These are phyloP conservation scores for Pseudoatta argentina DNA, from an alignment of 1,140 invertebrate species.

Conservation along the genomic window DNA sequence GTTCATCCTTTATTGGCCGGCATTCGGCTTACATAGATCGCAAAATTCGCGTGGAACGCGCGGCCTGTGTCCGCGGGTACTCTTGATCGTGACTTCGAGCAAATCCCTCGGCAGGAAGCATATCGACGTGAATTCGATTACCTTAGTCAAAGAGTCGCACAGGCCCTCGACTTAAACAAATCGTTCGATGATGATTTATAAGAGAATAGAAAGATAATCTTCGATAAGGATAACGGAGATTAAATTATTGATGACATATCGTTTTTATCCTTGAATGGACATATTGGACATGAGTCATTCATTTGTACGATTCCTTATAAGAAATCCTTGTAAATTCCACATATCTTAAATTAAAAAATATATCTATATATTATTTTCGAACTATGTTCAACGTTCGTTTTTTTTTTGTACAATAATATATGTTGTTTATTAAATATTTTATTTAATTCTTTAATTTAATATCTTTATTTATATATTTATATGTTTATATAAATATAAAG, in stretches of 20 bases:
- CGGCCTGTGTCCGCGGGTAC: slow-evolving; percentile 22
- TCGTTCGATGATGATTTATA: not conserved
- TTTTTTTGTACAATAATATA: not conserved
- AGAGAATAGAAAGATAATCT: not conserved
- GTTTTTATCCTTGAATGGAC: not conserved
- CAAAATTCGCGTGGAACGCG: slow-evolving; percentile 72
- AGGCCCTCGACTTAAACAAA: slow-evolving; percentile 8
- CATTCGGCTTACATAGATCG: slow-evolving; percentile 76
- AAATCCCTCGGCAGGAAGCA: slow-evolving; percentile 26
- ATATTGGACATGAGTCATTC: too few relatives aligned
- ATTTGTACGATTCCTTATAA: not conserved
- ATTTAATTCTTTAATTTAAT: not conserved
- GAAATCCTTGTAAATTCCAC: not conserved
- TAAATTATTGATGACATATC: not conserved
- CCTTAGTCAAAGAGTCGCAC: not conserved
- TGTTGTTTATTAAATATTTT: not conserved
- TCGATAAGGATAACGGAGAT: not conserved
- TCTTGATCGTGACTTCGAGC: slow-evolving; percentile 49
- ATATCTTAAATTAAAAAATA: not conserved
- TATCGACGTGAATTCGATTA: slow-evolving; percentile 31
- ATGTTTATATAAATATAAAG: not conserved
- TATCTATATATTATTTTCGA: not conserved
- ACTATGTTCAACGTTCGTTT: not conserved
- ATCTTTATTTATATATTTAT: not conserved
- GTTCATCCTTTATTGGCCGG: slow-evolving; percentile 80